Conservation (phyloP, 2,888 invertebrate genomes). For the Chloroclysta siterata region DNA sequence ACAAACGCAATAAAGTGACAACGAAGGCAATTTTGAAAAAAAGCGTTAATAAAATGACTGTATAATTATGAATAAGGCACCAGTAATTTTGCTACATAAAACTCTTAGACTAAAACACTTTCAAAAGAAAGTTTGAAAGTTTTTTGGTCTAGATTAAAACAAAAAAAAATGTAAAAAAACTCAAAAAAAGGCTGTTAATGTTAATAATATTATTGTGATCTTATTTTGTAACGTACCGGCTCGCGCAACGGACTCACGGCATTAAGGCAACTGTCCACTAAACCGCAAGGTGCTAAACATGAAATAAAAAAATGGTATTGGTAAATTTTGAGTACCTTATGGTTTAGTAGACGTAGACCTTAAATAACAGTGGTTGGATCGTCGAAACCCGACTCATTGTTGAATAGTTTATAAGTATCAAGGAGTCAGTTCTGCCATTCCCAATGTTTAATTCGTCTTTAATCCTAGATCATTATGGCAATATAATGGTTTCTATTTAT, state of each 20-base stretch:
- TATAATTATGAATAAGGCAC: neutral
- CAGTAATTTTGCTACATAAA: slow-evolving; percentile 26
- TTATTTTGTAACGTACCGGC: slow-evolving; percentile 70
- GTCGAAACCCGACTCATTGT: slow-evolving; percentile 76
- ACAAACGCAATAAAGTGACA: too few species aligned
- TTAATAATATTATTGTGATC: slow-evolving; percentile 69
- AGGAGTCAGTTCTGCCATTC: slow-evolving; percentile 25
- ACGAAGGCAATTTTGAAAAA: neutral
- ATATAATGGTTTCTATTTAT: neutral
- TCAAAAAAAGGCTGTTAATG: slow-evolving; percentile 76
- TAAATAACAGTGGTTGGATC: slow-evolving; percentile 44
- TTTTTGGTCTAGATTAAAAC: slow-evolving; percentile 48
- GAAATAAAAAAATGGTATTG: neutral
- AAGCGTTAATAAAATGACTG: neutral
- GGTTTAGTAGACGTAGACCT: slow-evolving; percentile 27
- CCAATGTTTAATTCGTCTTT: slow-evolving; percentile 1
- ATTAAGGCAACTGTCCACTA: slow-evolving; percentile 22
- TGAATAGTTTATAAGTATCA: slow-evolving; percentile 54
- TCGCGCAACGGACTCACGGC: slow-evolving; percentile 64
- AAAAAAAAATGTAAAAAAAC: slow-evolving; percentile 58
- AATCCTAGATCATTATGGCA: neutral
- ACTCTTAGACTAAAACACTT: slow-evolving; percentile 28
- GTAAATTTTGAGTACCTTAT: slow-evolving; percentile 2
- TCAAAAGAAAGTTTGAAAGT: slow-evolving; percentile 33
- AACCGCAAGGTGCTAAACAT: slow-evolving; percentile 2